Conservation (phyloP, 2,797 vertebrate genomes). For the Tachyglossus aculeatus region DNA sequence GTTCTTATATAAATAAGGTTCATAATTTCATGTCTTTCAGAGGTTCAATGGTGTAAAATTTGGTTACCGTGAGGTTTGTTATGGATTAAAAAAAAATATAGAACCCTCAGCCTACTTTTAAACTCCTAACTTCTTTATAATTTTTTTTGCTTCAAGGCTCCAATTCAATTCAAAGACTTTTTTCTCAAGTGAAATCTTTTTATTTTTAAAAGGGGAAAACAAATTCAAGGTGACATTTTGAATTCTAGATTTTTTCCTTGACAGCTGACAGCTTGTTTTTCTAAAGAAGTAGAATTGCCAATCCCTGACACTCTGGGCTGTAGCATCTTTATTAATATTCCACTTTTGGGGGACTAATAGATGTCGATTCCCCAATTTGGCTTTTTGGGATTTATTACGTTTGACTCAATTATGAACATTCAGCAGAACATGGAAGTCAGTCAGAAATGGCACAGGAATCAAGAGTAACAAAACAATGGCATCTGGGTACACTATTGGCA, state of each 20-base stretch:
- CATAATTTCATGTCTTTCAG: constrained; percentile 62
- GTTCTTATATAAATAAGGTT: constrained; percentile 69
- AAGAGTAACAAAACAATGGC: constrained; percentile 45
- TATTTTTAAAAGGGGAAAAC: constrained; percentile 48
- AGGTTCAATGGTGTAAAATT: constrained; percentile 61
- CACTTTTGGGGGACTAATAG: constrained; percentile 40
- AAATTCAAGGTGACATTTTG: constrained; percentile 46
- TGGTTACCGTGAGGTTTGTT: constrained; percentile 54
- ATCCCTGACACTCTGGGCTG: constrained; percentile 53
- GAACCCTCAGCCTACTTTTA: constrained; percentile 30
- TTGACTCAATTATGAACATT: constrained; percentile 50
- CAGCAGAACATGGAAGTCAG: constrained; percentile 38
- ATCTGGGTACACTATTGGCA: constrained; percentile 10
- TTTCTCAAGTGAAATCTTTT: constrained; percentile 52
- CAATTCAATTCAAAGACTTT: constrained; percentile 55
- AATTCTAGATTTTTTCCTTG: constrained; percentile 47
- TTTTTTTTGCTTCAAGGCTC: constrained; percentile 45
- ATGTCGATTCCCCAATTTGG: constrained; percentile 43
- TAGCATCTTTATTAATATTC: constrained; percentile 56
- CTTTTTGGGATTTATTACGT: constrained; percentile 53
- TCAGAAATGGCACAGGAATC: constrained; percentile 53
- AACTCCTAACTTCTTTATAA: neutral
- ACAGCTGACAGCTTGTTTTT: constrained; percentile 33
- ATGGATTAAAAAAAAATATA: constrained; percentile 50
- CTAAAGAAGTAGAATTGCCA: constrained; percentile 27